Evolutionary conservation across 2,888 invertebrate genomes (phyloP).

Genomic region (Ophion slaviceki): DNA sequence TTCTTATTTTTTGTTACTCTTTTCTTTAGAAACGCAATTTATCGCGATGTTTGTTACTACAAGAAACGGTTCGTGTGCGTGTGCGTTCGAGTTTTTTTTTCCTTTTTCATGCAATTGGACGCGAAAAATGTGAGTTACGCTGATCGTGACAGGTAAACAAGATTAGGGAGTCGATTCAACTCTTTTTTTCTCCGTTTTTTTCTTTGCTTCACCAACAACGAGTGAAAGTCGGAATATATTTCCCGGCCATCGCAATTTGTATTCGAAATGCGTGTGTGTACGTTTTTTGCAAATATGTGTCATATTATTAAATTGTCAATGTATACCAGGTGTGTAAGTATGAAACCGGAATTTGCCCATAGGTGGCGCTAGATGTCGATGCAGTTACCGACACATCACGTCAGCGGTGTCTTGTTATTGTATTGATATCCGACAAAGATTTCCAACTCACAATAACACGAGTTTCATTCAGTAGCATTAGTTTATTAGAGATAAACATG

Average conservation of each 20-base stretch:
- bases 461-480: no score
- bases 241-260: not conserved
- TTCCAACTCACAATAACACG: no score
- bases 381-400: no score
- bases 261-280: conserved; percentile 4
- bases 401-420: no score
- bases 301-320: no score
- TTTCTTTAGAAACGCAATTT: conserved; percentile 41
- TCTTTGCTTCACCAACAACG: conserved; percentile 24
- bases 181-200: not conserved
- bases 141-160: conserved; percentile 40
- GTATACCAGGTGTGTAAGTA: no score
- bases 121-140: conserved; percentile 6
- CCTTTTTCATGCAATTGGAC: not conserved
- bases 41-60: conserved; percentile 39
- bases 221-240: conserved; percentile 61
- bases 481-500: no score
- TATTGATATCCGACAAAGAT: no score
- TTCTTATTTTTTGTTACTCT: not conserved
- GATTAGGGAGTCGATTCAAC: conserved; percentile 61
- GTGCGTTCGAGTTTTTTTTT: not conserved
- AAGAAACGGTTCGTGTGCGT: not conserved
- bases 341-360: no score
- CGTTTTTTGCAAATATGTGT: not conserved
- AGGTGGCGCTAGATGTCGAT: no score